Evolutionary conservation across 2,113 vertebrate genomes (phyloP).

Genomic region (Festucalex cinctus): DNA sequence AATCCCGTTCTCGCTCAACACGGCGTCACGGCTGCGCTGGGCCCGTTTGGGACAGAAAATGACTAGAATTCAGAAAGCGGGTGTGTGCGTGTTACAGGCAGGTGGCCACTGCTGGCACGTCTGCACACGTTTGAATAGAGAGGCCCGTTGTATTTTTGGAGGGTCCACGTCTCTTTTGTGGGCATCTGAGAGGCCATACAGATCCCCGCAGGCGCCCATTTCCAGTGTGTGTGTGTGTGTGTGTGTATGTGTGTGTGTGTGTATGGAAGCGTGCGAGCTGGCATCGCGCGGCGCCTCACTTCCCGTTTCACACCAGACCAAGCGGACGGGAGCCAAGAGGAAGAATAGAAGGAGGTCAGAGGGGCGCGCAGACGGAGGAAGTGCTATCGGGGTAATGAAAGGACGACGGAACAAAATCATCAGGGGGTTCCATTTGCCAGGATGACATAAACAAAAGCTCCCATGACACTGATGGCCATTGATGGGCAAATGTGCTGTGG

Average conservation of each 20-base stretch:
- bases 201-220: conserved; percentile 36
- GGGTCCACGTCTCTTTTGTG: conserved; percentile 47
- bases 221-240: conserved; percentile 26
- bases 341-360: conserved; percentile 52
- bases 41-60: background rate
- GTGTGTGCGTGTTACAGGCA: conserved; percentile 25
- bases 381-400: conserved; percentile 45
- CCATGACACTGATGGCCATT: conserved; percentile 12
- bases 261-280: conserved; percentile 19
- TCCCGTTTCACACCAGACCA: conserved; percentile 60
- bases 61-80: too few relatives aligned
- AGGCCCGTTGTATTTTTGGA: conserved; percentile 49
- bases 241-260: conserved; percentile 13
- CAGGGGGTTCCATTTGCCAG: conserved; percentile 27
- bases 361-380: conserved; percentile 38
- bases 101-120: conserved; percentile 50
- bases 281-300: conserved; percentile 49
- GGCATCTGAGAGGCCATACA: conserved; percentile 56
- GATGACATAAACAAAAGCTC: conserved; percentile 30
- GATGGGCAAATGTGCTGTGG: conserved; percentile 17
- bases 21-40: conserved; percentile 9
- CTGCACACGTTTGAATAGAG: conserved; percentile 38
- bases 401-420: conserved; percentile 39
- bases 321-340: conserved; percentile 46
- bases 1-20: too few relatives aligned